Evolutionary conservation across 1,140 invertebrate genomes (phyloP), one percentile per base, ranked within the genome.

Genomic region (Heliconius hermathena): DNA sequence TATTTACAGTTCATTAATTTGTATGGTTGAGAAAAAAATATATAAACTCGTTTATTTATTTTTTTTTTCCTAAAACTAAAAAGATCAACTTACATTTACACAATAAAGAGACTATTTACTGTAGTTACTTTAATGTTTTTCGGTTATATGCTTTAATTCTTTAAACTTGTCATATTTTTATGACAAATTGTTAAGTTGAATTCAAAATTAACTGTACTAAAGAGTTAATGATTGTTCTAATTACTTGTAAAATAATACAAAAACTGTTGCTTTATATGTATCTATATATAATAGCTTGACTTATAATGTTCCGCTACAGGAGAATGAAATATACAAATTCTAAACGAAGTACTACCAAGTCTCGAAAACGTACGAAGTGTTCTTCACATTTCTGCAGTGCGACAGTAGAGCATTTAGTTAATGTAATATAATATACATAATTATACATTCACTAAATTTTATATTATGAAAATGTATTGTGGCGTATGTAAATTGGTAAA

Each of bases 341-440:
- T 78, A 78, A 78, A 77, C 73, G 73, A 70, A 84, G 82, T 89
- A 90, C 87, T 81, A 83, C 78, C 82, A 85, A 87, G 85, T 82
- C 86, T 86, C 72, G 88, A 87, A 90, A 85, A 89, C 87, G 88
- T 83, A 60, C 54, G 82, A 86, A 88, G 82, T 80, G 86, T 82
- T 86, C 84, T 84, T 74, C 57, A 74, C 33, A 74, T 29, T 74
- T 36, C 54, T 60, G 54, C 54, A 60, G n/a, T 60, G 54, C 54
- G 54, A 60, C 54, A 60, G 9, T 22, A 22, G n/a, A 60, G 54
- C 54, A 60, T 60, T 60, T 60, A 60, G n/a, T 60, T 60, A 60
- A 60, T 60, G 54, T 60, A 22, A n/a, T 60, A 60, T 60, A 22
- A 46, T 57, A 8, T 22, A 22, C 9, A 60, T 60, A 0, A 20